Conservation (phyloP, 2,797 vertebrate species). For the Petrocephalus sullivani region DNA sequence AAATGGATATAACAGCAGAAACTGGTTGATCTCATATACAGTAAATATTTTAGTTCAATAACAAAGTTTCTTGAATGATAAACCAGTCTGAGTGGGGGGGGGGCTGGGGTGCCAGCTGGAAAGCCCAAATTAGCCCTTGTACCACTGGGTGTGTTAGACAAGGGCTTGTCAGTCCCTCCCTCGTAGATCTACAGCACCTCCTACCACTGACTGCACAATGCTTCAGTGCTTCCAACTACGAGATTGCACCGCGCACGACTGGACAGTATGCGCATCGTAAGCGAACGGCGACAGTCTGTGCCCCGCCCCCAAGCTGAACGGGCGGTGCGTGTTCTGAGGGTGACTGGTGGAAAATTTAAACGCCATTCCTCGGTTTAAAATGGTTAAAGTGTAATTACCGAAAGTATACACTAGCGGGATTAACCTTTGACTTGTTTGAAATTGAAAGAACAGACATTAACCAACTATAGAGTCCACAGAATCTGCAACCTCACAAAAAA, state of each 20-base stretch:
- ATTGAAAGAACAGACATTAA: slow-evolving; percentile 2
- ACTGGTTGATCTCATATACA: neutral
- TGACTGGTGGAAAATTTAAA: neutral
- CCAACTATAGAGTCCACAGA: neutral
- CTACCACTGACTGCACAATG: neutral
- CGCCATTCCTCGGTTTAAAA: neutral
- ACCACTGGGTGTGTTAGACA: neutral
- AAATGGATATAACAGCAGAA: neutral
- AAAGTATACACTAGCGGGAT: neutral
- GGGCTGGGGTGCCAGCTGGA: neutral
- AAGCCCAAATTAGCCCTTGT: neutral
- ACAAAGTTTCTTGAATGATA: neutral
- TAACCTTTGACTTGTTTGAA: slow-evolving; percentile 7
- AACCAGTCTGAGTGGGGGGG: neutral
- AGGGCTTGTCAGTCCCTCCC: neutral
- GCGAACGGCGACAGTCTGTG: neutral
- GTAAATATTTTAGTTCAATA: slow-evolving; percentile 14
- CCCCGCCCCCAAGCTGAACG: neutral
- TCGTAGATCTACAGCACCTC: neutral
- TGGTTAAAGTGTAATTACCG: neutral
- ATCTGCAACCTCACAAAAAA: neutral
- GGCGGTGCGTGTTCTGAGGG: neutral
- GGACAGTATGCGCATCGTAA: neutral
- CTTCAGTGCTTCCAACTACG: neutral
- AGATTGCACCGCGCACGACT: too few relatives aligned